These are phyloP conservation scores for Odontophorus gujanensis DNA, from an alignment of 2,113 vertebrate species.

Conservation along the genomic window DNA sequence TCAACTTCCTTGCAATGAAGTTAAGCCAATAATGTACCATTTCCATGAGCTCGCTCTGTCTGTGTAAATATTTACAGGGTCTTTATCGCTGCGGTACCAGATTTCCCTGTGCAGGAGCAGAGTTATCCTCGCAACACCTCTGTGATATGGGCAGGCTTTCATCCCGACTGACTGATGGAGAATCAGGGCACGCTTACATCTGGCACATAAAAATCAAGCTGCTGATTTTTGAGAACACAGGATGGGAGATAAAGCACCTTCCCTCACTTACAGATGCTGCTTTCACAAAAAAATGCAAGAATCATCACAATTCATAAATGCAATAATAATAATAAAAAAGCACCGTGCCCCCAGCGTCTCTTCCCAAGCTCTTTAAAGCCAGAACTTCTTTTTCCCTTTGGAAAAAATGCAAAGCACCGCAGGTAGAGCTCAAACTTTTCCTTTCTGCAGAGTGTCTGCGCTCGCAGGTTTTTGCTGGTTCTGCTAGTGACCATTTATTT, in stretches of 20 bases:
- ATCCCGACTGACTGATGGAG: slow-evolving; percentile 9
- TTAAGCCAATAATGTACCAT: slow-evolving; percentile 47
- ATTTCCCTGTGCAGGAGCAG: not conserved
- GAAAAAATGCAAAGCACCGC: not conserved
- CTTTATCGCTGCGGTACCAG: slow-evolving; percentile 33
- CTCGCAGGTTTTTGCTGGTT: slow-evolving; percentile 24
- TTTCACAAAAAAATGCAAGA: not conserved
- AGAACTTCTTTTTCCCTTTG: not conserved
- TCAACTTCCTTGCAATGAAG: slow-evolving; percentile 39
- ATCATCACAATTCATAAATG: slow-evolving; percentile 3
- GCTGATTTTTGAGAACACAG: slow-evolving; percentile 2
- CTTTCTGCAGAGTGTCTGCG: not conserved
- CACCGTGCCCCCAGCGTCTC: fast-evolving
- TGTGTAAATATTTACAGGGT: slow-evolving; percentile 63
- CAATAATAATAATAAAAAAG: not conserved
- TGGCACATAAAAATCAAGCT: slow-evolving; percentile 26
- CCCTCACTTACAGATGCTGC: not conserved
- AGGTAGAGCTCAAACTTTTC: slow-evolving; percentile 17
- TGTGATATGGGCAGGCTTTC: slow-evolving; percentile 14
- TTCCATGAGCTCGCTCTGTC: not conserved
- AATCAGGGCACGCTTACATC: slow-evolving; percentile 24
- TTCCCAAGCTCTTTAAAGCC: not conserved
- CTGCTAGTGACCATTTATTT: slow-evolving; percentile 57
- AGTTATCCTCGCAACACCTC: slow-evolving; percentile 40
- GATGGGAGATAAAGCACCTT: slow-evolving; percentile 46